phyloP scores from a whole-genome alignment of 2,888 invertebrate genomes.

The Tachina grossa region DNA sequence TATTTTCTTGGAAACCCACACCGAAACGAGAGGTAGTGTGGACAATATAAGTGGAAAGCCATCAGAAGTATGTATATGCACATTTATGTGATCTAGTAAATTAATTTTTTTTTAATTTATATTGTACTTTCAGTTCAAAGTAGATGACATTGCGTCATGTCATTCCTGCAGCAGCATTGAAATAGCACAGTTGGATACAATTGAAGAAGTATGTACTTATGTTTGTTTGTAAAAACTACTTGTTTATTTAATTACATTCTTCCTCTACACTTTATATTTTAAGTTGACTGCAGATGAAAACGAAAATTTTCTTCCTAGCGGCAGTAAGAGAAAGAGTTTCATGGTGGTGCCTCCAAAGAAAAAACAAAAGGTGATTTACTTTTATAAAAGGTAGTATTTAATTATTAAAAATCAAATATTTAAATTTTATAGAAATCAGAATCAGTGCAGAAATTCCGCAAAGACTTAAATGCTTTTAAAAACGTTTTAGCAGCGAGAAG shows the following conservation, averaged over 20 bases:
- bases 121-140: conserved; percentile 18
- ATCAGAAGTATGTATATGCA: no score
- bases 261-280: neutral
- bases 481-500: no score
- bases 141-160: conserved; percentile 18
- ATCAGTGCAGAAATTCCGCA: neutral
- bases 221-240: no score
- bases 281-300: neutral
- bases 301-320: conserved; percentile 4
- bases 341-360: conserved; percentile 12
- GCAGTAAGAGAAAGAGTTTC: conserved; percentile 16
- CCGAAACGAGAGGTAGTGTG: conserved; percentile 18
- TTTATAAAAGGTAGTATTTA: neutral
- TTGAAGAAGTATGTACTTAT: no score
- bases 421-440: neutral
- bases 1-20: conserved; percentile 19
- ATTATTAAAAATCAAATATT: conserved; percentile 16
- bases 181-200: no score
- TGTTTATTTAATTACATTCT: conserved; percentile 15
- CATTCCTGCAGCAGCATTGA: neutral
- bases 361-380: no score
- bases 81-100: no score
- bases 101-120: neutral
- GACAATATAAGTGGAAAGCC: neutral
- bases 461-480: no score